Base-by-base conservation (phyloP, 2,888 invertebrate genomes). In the Desoria tigrina region DNA sequence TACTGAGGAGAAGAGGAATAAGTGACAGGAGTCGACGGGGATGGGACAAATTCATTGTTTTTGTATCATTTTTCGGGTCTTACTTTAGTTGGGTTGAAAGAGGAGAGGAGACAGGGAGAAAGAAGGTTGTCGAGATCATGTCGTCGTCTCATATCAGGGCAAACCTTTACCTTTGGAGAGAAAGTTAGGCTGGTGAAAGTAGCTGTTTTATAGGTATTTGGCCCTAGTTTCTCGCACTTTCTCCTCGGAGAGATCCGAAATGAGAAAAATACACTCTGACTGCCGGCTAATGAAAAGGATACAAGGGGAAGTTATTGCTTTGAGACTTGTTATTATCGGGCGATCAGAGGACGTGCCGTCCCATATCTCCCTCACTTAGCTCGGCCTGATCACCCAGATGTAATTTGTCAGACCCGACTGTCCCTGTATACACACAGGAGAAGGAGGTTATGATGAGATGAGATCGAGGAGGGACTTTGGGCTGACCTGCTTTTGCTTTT, bases 251-350 rank as follows among this genome's bases (percentile, higher is more conserved):
- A 49, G 51, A n/a, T 61, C 63, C 63, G 61, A 69, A 63, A 66
- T 64, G 69, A 69, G 66, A 69, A 59, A 66, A 61, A 64, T 59
- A 66, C 37, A 66, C 61, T 63, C 61, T 61, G 66, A 66, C 66
- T 63, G n/a, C n/a, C 60, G 69, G 63, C 56, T 70, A 70, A 70
- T 70, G 70, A 69, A 67, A 70, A 70, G 62, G 68, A 62, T 42
- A 59, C 45, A 59, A 49, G 49, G n/a, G 59, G 23, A 59, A 64
- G 42, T 51, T 69, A 69, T 69, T 66, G 66, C 69, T 66, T 45
- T 56, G 63, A 71, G 66, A 66, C 63, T 67, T 63, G 45, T 50
- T 61, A 61, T 65, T 65, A 65, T 55, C 59, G 60, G 56, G 49
- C 37, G 55, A 62, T 62, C 24, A 62, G 28, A 56, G 37, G 24